Evolutionary conservation across 2,797 vertebrate species (phyloP).

Genomic region (Masticophis lateralis): DNA sequence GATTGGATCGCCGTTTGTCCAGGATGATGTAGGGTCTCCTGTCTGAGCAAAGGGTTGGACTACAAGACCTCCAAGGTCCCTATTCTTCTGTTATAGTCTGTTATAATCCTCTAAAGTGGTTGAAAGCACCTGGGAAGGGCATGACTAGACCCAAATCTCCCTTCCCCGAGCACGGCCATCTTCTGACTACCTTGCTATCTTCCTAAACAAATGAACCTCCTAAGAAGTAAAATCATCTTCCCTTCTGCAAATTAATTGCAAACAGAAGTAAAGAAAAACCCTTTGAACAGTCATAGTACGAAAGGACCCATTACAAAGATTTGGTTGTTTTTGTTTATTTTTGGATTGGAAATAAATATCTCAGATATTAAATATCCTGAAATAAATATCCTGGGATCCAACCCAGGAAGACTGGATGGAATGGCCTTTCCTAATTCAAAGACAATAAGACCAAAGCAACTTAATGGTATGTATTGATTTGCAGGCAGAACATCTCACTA

Average conservation of each 20-base stretch:
- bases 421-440: background rate
- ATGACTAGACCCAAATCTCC: no score
- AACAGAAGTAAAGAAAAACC: background rate
- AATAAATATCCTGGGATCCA: background rate
- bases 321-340: no score
- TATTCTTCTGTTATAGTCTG: background rate
- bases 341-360: background rate
- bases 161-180: background rate
- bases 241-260: background rate
- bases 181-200: background rate
- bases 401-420: background rate
- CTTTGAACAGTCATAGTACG: background rate
- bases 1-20: background rate
- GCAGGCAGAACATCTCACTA: background rate
- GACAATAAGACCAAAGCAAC: background rate
- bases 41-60: background rate
- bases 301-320: background rate
- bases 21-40: background rate
- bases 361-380: background rate
- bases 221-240: background rate
- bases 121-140: background rate
- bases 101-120: background rate
- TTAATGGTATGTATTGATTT: slow-evolving; percentile 6
- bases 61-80: background rate
- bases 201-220: background rate